A percentile compares a stretch with the other conserved stretches of the same genome.
Conservation (phyloP, 2,113 vertebrate species). For the Opisthocomus hoazin region DNA sequence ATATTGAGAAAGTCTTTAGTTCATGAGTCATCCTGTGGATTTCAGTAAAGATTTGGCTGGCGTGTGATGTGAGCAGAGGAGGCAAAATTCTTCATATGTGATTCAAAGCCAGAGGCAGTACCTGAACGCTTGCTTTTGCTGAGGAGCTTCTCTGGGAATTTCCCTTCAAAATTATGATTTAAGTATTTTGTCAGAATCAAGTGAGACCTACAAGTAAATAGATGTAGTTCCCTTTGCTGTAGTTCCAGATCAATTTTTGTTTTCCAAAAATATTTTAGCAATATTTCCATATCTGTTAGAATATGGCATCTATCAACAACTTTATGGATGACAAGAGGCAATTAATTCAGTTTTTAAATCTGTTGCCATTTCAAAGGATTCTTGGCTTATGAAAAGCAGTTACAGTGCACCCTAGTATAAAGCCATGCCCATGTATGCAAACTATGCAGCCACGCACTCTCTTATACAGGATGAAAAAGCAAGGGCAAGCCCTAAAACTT, state of each 20-base stretch:
- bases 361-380: neutral
- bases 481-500: neutral
- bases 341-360: neutral
- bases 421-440: neutral
- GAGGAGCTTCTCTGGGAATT: neutral
- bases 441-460: neutral
- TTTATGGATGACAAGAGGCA: neutral
- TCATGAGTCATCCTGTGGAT: neutral
- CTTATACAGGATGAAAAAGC: neutral
- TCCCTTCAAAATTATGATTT: neutral
- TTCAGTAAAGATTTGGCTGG: neutral
- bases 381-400: neutral
- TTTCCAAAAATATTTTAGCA: neutral
- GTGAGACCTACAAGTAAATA: neutral
- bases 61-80: neutral
- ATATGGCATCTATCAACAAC: neutral
- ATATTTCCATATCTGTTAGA: neutral
- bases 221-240: neutral
- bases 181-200: neutral
- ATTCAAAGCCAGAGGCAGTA: neutral
- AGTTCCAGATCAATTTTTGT: neutral
- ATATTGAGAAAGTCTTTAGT: neutral
- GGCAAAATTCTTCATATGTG: neutral
- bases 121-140: neutral
- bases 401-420: neutral